phyloP scores from a whole-genome alignment of 2,888 invertebrate species.

The Scotopteryx bipunctaria region DNA sequence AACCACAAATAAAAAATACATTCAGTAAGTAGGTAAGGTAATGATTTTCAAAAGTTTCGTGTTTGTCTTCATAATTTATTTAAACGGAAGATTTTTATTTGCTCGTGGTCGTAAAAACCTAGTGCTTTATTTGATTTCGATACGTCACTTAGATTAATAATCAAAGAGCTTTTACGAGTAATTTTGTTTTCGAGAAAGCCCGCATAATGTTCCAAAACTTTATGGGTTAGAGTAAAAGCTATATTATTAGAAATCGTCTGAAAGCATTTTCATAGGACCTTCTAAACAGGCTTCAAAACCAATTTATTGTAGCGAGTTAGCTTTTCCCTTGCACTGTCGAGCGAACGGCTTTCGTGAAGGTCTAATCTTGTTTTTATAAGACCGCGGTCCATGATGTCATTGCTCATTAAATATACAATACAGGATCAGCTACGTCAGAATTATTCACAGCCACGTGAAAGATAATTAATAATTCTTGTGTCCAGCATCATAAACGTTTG shows the following conservation, averaged over 20 bases:
- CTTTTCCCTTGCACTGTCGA: conserved; percentile 15
- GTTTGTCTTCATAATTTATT: conserved; percentile 25
- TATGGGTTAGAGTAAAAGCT: background rate
- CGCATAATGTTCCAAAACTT: background rate
- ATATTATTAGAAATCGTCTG: background rate
- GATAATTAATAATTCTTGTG: conserved; percentile 17
- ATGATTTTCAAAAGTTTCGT: background rate
- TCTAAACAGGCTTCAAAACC: background rate
- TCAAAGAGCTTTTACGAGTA: conserved; percentile 19
- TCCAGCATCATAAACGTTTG: background rate
- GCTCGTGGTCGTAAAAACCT: conserved; percentile 16
- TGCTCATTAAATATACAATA: conserved; percentile 29
- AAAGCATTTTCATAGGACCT: background rate
- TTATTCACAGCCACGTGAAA: conserved; percentile 24
- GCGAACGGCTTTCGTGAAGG: conserved; percentile 21
- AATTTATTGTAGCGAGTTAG: conserved; percentile 9
- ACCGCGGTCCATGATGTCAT: conserved; percentile 30
- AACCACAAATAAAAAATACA: background rate
- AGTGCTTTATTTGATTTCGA: conserved; percentile 16
- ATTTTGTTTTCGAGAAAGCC: conserved; percentile 7
- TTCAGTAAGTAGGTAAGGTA: background rate
- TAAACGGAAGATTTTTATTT: conserved; percentile 25
- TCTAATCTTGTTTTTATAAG: conserved; percentile 23
- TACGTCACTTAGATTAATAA: conserved; percentile 16
- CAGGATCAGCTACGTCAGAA: conserved; percentile 22